A percentile compares a stretch with the other conserved stretches of the same genome.
Evolutionary conservation across 2,113 vertebrate species (phyloP).

Genomic region (Nerophis lumbriciformis): DNA sequence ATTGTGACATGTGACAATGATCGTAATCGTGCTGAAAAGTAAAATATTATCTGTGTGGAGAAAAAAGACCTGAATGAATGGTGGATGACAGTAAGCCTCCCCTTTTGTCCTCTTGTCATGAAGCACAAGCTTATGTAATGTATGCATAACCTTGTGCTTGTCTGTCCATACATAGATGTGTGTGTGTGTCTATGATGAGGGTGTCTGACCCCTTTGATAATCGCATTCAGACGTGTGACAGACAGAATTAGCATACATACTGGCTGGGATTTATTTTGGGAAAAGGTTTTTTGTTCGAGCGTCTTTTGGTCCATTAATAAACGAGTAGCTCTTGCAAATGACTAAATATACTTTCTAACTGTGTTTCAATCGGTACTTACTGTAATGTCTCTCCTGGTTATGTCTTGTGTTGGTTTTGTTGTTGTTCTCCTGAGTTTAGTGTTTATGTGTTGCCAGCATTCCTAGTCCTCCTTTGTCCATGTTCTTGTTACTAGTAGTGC

Average conservation of each 20-base stretch:
- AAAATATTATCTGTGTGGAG: constrained; percentile 48
- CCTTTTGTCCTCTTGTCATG: constrained; percentile 30
- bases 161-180: neutral
- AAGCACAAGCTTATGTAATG: constrained; percentile 7
- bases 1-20: neutral
- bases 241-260: constrained; percentile 63
- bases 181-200: constrained; percentile 16
- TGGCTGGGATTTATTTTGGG: constrained; percentile 42
- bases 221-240: constrained; percentile 48
- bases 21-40: constrained; percentile 30
- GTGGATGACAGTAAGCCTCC: constrained; percentile 29
- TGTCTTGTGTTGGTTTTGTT: too few relatives aligned
- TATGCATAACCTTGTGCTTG: neutral
- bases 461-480: too few relatives aligned
- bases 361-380: too few relatives aligned
- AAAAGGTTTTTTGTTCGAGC: too few relatives aligned
- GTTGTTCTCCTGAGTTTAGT: too few relatives aligned
- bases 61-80: constrained; percentile 29
- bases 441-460: too few relatives aligned
- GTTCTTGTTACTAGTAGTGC: too few relatives aligned
- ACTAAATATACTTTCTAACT: too few relatives aligned
- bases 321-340: too few relatives aligned
- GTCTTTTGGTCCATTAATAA: too few relatives aligned
- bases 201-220: constrained; percentile 48
- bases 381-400: too few relatives aligned